Percentiles rank a stretch among this genome's conserved stretches.
Conservation (phyloP, 2,113 vertebrate genomes). For the Morone chrysops region DNA sequence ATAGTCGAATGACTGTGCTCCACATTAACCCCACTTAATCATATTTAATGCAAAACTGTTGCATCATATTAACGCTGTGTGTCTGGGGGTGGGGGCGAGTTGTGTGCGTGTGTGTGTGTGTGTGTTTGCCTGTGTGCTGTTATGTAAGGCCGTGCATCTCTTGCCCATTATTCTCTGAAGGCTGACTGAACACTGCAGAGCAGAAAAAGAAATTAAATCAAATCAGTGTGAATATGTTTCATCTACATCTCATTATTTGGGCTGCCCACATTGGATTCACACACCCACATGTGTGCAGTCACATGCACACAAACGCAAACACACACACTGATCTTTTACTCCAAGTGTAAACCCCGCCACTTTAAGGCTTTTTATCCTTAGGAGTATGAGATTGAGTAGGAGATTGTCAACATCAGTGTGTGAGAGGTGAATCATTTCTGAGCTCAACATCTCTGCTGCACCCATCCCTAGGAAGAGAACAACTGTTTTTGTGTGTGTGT, state of each 20-base stretch:
- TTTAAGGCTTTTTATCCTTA: conserved; percentile 38
- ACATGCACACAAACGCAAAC: conserved; percentile 16
- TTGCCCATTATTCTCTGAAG: conserved; percentile 72
- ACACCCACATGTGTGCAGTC: conserved; percentile 18
- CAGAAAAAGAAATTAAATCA: conserved; percentile 65
- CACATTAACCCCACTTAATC: conserved; percentile 66
- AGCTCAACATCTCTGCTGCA: conserved; percentile 26
- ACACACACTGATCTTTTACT: conserved; percentile 3
- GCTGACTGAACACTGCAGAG: conserved; percentile 70
- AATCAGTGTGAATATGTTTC: conserved; percentile 65
- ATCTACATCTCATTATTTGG: conserved; percentile 40
- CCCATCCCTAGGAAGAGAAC: conserved; percentile 15
- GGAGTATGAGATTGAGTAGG: too few species aligned
- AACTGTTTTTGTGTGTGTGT: neutral
- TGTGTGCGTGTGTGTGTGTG: conserved; percentile 23
- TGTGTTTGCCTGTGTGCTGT: conserved; percentile 27
- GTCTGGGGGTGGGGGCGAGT: conserved; percentile 7
- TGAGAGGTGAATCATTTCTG: conserved; percentile 71
- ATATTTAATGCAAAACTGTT: conserved; percentile 66
- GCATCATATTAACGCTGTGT: conserved; percentile 57
- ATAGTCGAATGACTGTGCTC: conserved; percentile 37
- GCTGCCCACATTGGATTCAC: conserved; percentile 17
- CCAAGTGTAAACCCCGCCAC: neutral
- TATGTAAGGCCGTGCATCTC: conserved; percentile 68
- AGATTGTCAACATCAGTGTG: conserved; percentile 59